Conservation (phyloP, 2,113 vertebrate genomes). For the Acinonyx jubatus region DNA sequence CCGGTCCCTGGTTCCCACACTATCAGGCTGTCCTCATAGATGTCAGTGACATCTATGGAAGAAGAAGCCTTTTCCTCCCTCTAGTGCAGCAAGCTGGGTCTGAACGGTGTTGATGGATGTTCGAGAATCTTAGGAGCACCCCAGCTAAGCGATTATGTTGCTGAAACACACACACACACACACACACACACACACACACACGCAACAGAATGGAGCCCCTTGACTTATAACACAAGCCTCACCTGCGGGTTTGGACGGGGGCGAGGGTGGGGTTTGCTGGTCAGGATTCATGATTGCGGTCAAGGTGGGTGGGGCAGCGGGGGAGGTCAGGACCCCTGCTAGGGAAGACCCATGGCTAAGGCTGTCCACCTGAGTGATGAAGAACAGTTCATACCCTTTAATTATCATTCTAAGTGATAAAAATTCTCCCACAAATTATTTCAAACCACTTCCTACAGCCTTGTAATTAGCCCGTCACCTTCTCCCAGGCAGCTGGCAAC, state of each 20-base stretch:
- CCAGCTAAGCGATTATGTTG: not conserved
- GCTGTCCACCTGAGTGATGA: not conserved
- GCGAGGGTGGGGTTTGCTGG: not conserved
- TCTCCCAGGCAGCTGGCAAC: not conserved
- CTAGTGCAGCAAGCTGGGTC: not conserved
- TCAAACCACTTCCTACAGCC: constrained; percentile 35
- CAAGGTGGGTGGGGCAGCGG: not conserved
- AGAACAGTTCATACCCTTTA: constrained; percentile 37
- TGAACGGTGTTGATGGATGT: not conserved
- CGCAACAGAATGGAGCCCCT: not conserved
- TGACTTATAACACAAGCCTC: not conserved
- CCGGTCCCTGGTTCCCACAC: not conserved
- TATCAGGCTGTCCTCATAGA: no score
- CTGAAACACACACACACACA: no score
- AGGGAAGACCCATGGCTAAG: not conserved
- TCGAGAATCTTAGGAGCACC: not conserved
- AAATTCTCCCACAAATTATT: constrained; percentile 50
- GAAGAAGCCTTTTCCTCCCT: not conserved
- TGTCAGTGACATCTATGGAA: not conserved
- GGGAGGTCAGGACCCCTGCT: not conserved
- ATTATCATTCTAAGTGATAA: constrained; percentile 59
- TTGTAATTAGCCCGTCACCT: constrained; percentile 52
- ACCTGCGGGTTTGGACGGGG: not conserved
- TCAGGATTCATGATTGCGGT: not conserved
- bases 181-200: no score